Evolutionary conservation across 2,797 vertebrate species (phyloP), one percentile per base, ranked within the genome.

Genomic region (Aulostomus chinensis): DNA sequence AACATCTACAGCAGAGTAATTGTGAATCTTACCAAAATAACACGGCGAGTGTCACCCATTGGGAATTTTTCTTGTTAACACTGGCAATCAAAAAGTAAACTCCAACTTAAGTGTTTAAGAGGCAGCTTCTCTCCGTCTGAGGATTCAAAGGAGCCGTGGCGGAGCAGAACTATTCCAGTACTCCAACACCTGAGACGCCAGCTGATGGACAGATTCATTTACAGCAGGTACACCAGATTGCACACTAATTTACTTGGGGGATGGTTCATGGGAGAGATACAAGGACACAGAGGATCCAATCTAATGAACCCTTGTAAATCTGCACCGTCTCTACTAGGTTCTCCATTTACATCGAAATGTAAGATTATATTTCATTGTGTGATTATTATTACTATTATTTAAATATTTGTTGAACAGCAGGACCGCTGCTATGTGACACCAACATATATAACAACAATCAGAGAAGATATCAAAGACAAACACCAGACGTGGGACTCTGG

Each of bases 121-220:
- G 49, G 46, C 25, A 26, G 39, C 51, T 47, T 62, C 35, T 69
- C 35, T 45, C 30, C 15, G 47, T 47, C 47, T 15, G 52, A 40
- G 47, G 62, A 74, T 40, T 42, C 50, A 47, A 61, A 71, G 42
- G 38, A 53, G 53, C 28, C 28, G 1, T 4, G 49, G 40, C 58
- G 40, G 35, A 13, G 36, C 53, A 39, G 26, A 29, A 39, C 50
- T 20, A 48, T 49, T 43, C 42, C 32, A 2, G 1, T 49, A 30
- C 47, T 53, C 45, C 54, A 66, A 56, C 69, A 80, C 60, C 67
- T 68, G 56, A 61, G 41, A 83, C 55, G 45, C 49, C 11, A 64
- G 49, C 61, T 90, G 85, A 91, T 67, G 73, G 88, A 89, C 88
- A 86, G 68, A 85, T 90, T 86, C 68, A 87, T 90, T 91, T 87